Evolutionary conservation across 2,888 invertebrate species (phyloP), one percentile per base, ranked within the genome.

Genomic region (Orthosia gracilis): DNA sequence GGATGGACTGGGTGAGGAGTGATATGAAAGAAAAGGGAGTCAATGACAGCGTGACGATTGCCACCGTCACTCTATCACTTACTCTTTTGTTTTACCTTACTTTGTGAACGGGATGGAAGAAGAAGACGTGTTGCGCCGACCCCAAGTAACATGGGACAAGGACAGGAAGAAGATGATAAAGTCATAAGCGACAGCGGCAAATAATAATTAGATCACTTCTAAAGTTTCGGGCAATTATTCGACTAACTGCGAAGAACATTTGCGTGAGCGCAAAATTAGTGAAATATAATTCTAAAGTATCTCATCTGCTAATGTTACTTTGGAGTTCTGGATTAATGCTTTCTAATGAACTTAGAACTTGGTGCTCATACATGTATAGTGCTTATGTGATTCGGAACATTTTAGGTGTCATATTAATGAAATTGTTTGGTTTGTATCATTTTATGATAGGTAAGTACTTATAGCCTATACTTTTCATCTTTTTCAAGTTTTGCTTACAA

Each of bases 121-220:
- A 31, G 31, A 40, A 40, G 40, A 40, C 40, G 40, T 40, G 40
- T 40, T 40, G 40, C 40, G 40, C 40, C 40, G 40, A 40, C 40
- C 40, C 40, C 40, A 40, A 40, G 40, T 9, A 7, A 40, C 40
- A 40, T 9, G 40, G 40, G 9, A 40, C 40, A 40, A 40, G 9
- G 40, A 40, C 40, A 40, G 40, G 40, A 40, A 7, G 40, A 40
- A 40, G 9, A 40, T 40, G 9, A 40, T 40, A 40, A 40, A 40
- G 71, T 76, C 49, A 78, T 50, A 72, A 78, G 78, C 75, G 69
- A 62, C 47, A 69, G 85, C 85, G 85, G 50, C 45, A 18, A 76
- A 68, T 58, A 59, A 13, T 71, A 73, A 84, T 80, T 55, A 66
- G 65, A 69, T 73, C 63, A 50, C 62, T 81, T 68, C 45, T 58